Evolutionary conservation across 2,797 vertebrate species (phyloP), one percentile per base, ranked within the genome.

Genomic region (Pogoniulus pusillus): DNA sequence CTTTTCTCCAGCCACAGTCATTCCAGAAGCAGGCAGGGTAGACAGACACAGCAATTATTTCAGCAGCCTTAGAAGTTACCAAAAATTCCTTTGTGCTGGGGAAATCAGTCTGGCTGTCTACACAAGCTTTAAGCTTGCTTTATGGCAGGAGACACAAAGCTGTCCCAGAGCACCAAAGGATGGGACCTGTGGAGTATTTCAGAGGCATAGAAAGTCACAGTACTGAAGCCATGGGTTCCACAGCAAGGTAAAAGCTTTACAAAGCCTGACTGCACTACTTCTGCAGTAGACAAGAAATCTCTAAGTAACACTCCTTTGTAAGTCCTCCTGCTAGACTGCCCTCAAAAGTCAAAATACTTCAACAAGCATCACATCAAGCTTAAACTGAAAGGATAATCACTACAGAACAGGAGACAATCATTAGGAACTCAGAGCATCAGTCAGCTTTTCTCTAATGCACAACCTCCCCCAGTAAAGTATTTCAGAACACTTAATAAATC

Each of bases 81-180:
- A 93, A 96, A 95, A 94, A 93, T 83, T 95, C 90, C 88, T 95
- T 91, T 95, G 81, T 93, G 93, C 84, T 95, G 84, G 88, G 82
- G 86, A 96, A 94, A 95, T 96, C 83, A 86, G 72, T 93, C 93
- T 95, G 92, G 79, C 93, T 94, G 91, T 92, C 93, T 93, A 93
- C 83, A 88, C 91, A 93, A 92, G 86, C 88, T 93, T 95, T 92
- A 89, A 93, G 92, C 77, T 95, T 94, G 93, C 89, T 92, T 74
- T 89, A 92, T 83, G 88, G 93, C 85, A 93, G 93, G 88, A 95
- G 89, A 93, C 89, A 95, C 91, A 96, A 94, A 94, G 91, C 77
- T 95, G 93, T 88, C 93, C 92, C 83, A 95, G 78, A 72, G 84
- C 43, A 93, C 78, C 88, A 93, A 95, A 95, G 87, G 88, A 91